A percentile compares a stretch with the other conserved stretches of the same genome.
These are phyloP conservation scores for Grammomys dolichurus DNA, from an alignment of 2,113 vertebrate genomes.

Conservation along the genomic window DNA sequence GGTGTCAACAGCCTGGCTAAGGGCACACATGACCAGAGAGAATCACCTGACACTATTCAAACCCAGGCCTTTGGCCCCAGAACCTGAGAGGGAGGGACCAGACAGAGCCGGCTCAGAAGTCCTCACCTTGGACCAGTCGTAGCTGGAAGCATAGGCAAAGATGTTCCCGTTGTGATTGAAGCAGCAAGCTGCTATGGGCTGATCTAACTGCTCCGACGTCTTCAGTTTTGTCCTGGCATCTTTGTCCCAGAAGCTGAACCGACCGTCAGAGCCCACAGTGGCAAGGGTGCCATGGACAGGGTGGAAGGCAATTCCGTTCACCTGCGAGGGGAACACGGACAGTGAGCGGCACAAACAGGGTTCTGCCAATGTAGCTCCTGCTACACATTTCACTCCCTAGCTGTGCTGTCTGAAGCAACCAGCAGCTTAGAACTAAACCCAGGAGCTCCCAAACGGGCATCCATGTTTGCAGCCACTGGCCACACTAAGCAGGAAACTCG, in stretches of 20 bases:
- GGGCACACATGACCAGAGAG: background rate
- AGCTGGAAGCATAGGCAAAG: conserved; percentile 98
- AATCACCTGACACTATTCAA: background rate
- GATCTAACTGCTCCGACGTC: conserved; percentile 98
- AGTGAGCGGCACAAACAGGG: rapidly evolving
- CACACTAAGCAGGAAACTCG: background rate
- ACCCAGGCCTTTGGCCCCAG: background rate
- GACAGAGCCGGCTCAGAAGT: background rate
- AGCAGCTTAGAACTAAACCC: background rate
- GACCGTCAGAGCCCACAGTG: conserved; percentile 97
- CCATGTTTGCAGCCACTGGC: rapidly evolving
- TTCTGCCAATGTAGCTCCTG: rapidly evolving
- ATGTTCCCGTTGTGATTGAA: conserved; percentile 99
- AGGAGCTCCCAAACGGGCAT: rapidly evolving
- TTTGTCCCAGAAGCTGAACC: conserved; percentile 99
- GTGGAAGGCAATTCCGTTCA: conserved; percentile 98
- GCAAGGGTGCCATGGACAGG: conserved; percentile 97
- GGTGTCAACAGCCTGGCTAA: background rate
- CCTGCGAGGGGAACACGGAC: conserved; percentile 83
- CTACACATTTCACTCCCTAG: rapidly evolving
- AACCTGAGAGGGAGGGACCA: rapidly evolving
- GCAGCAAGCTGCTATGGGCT: conserved; percentile 97
- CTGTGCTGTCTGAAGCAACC: rapidly evolving
- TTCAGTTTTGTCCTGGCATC: conserved; percentile 99
- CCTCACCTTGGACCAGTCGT: conserved; percentile 99